Evolutionary conservation across 2,113 vertebrate species (phyloP).

Genomic region (Heterocephalus glaber): DNA sequence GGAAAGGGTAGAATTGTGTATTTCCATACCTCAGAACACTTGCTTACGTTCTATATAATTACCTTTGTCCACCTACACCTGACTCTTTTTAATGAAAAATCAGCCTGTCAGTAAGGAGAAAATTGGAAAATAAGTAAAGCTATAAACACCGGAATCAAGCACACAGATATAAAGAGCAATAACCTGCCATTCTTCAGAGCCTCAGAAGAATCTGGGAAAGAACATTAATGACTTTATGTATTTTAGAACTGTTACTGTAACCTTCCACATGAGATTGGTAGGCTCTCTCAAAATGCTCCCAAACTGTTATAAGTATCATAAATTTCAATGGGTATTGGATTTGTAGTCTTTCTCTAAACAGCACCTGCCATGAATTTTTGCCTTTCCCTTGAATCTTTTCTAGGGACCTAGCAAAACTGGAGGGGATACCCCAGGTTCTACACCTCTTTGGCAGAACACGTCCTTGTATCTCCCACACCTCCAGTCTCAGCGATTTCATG

Average conservation of each 20-base stretch:
- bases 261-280: neutral
- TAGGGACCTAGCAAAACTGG: neutral
- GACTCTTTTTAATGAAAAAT: neutral
- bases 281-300: neutral
- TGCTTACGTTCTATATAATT: neutral
- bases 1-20: neutral
- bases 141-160: neutral
- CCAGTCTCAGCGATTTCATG: neutral
- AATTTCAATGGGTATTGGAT: neutral
- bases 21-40: neutral
- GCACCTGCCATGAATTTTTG: neutral
- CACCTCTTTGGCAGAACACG: neutral
- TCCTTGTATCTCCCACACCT: neutral
- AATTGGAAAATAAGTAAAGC: neutral
- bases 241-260: neutral
- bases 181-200: neutral
- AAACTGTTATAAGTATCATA: neutral
- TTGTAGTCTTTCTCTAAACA: neutral
- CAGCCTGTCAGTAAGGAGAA: neutral
- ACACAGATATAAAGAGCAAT: neutral
- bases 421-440: neutral
- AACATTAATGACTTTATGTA: neutral
- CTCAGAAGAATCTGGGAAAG: neutral
- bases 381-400: neutral
- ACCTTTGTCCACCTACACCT: neutral